Percentiles rank a stretch among this genome's conserved stretches.
phyloP scores from a whole-genome alignment of 2,113 vertebrate genomes.

The Hyperoodon ampullatus region DNA sequence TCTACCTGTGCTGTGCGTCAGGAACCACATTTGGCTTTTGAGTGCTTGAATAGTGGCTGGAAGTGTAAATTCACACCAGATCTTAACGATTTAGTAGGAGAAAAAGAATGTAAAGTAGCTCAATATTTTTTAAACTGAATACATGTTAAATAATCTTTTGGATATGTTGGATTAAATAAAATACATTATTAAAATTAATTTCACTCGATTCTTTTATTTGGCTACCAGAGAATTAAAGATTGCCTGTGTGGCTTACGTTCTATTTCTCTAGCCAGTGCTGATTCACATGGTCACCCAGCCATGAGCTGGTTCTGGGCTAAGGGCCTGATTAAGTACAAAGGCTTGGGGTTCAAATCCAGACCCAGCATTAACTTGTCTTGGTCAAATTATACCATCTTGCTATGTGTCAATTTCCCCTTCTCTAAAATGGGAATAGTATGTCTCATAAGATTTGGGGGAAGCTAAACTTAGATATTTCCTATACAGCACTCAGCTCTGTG shows the following conservation, averaged over 20 bases:
- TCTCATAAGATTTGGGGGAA: neutral
- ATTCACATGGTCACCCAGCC: accelerated
- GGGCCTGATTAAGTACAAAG: neutral
- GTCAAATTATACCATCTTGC: neutral
- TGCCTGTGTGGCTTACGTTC: neutral
- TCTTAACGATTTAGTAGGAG: neutral
- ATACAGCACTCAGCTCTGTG: neutral
- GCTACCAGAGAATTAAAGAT: neutral
- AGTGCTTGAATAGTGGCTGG: neutral
- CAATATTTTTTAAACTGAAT: neutral
- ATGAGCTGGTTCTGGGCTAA: neutral
- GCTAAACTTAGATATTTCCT: neutral
- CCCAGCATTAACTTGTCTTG: too few relatives aligned
- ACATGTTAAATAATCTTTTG: neutral
- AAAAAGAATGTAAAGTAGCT: neutral
- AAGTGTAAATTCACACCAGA: neutral
- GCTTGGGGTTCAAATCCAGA: neutral
- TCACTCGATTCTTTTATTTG: neutral
- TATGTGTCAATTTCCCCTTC: neutral
- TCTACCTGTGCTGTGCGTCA: too few relatives aligned
- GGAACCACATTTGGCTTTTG: accelerated
- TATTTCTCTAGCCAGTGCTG: neutral
- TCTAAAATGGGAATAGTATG: neutral
- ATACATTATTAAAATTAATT: neutral
- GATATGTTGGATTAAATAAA: neutral